Percentiles rank a stretch among this genome's conserved stretches.
Evolutionary conservation across 1,140 invertebrate species (phyloP).

Genomic region (Micrasema minimum): DNA sequence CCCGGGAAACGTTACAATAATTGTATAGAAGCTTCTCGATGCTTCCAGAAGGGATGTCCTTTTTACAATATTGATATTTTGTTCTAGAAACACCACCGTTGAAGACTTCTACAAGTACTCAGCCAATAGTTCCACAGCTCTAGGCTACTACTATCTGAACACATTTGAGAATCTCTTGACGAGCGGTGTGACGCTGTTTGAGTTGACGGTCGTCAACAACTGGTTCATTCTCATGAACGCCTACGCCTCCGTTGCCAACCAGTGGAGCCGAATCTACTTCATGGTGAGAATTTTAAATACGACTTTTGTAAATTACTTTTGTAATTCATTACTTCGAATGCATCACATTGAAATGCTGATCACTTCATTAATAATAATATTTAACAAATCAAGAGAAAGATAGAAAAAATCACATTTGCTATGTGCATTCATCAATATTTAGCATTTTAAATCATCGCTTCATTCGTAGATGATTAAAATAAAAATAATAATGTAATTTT

Average conservation of each 20-base stretch:
- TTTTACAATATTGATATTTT: not conserved
- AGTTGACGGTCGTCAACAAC: conserved; percentile 91
- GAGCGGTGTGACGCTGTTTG: conserved; percentile 86
- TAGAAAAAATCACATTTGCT: too few relatives aligned
- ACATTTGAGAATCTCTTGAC: conserved; percentile 83
- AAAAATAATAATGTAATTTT: conserved; percentile 35
- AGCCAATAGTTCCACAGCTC: conserved; percentile 70
- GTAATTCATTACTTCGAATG: too few relatives aligned
- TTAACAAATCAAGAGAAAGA: too few relatives aligned
- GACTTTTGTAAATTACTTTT: not conserved
- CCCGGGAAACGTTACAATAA: too few relatives aligned
- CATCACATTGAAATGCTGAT: too few relatives aligned
- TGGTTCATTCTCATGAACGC: conserved; percentile 95
- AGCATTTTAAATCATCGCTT: too few relatives aligned
- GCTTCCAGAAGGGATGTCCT: too few relatives aligned
- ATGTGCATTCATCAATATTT: too few relatives aligned
- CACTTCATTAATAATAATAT: too few relatives aligned
- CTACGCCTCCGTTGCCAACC: conserved; percentile 76
- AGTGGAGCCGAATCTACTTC: conserved; percentile 83
- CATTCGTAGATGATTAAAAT: too few relatives aligned
- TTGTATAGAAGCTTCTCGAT: too few relatives aligned
- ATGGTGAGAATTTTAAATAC: conserved; percentile 68
- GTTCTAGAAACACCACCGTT: conserved; percentile 81
- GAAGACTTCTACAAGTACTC: conserved; percentile 86
- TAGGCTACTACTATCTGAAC: conserved; percentile 90